A percentile compares a stretch with the other conserved stretches of the same genome.
Evolutionary conservation across 2,113 vertebrate genomes (phyloP).

Genomic region (Erythrocercus mccallii): DNA sequence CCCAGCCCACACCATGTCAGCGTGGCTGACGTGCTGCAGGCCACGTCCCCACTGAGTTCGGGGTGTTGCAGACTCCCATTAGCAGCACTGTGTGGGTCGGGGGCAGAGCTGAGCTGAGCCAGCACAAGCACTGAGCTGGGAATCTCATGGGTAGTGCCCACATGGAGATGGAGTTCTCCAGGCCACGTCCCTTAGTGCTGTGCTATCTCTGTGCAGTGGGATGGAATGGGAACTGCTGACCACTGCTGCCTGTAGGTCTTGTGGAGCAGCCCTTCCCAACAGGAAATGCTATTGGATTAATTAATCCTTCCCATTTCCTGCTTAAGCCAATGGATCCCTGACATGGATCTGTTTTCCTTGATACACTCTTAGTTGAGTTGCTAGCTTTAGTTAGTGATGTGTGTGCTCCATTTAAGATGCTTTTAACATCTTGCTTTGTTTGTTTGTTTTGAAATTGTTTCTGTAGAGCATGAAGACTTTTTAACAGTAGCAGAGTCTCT

Average conservation of each 20-base stretch:
- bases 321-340: background rate
- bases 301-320: background rate
- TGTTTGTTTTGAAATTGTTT: background rate
- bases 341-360: background rate
- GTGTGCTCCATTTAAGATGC: background rate
- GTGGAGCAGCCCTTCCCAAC: background rate
- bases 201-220: background rate
- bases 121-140: background rate
- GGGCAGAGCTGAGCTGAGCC: background rate
- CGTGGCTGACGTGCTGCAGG: background rate
- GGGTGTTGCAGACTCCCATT: background rate
- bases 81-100: background rate
- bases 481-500: slow-evolving; percentile 93
- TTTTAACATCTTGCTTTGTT: background rate
- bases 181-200: background rate
- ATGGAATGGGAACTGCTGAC: background rate
- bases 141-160: background rate
- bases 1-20: background rate
- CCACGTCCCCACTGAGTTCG: fast-evolving
- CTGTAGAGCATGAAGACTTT: slow-evolving; percentile 91
- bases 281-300: background rate
- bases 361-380: background rate
- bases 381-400: background rate
- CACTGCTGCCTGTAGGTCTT: background rate
- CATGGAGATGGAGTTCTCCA: background rate